Evolutionary conservation across 1,140 invertebrate genomes (phyloP).

Genomic region (Plutomurus gul): DNA sequence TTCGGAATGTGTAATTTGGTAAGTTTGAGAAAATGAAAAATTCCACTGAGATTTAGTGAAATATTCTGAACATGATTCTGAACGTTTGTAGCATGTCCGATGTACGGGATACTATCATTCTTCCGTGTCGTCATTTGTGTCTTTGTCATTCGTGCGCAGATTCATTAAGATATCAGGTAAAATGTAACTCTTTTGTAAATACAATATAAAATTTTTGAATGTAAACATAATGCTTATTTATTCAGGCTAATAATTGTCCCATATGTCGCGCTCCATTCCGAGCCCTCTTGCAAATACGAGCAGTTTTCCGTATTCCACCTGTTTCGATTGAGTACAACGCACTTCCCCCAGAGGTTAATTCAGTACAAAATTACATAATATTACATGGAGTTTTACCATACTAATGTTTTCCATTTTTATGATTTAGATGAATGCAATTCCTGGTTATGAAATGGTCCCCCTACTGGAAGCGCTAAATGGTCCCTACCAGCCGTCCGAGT

Average conservation of each 20-base stretch:
- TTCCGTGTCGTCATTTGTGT: slow-evolving; percentile 97
- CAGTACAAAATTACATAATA: too few species aligned
- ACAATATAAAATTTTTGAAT: neutral
- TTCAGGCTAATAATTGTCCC: slow-evolving; percentile 93
- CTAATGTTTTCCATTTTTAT: too few species aligned
- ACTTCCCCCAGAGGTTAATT: slow-evolving; percentile 60
- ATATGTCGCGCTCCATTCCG: slow-evolving; percentile 97
- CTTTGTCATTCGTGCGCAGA: slow-evolving; percentile 97
- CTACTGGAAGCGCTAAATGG: slow-evolving; percentile 99
- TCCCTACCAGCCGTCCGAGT: slow-evolving; percentile 68
- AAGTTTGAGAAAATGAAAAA: neutral
- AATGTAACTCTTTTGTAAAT: neutral
- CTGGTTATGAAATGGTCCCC: slow-evolving; percentile 93
- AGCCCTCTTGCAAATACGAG: slow-evolving; percentile 92
- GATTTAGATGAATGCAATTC: slow-evolving; percentile 72
- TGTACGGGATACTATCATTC: slow-evolving; percentile 88
- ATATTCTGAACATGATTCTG: neutral
- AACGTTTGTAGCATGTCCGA: slow-evolving; percentile 32
- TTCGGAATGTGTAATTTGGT: slow-evolving; percentile 97
- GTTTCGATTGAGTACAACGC: slow-evolving; percentile 57
- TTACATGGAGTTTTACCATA: too few species aligned
- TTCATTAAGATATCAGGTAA: slow-evolving; percentile 82
- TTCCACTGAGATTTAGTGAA: slow-evolving; percentile 82
- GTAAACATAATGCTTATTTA: neutral
- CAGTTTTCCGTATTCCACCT: slow-evolving; percentile 77